Evolutionary conservation across 2,888 invertebrate genomes (phyloP).

Genomic region (Pasiphila rectangulata): DNA sequence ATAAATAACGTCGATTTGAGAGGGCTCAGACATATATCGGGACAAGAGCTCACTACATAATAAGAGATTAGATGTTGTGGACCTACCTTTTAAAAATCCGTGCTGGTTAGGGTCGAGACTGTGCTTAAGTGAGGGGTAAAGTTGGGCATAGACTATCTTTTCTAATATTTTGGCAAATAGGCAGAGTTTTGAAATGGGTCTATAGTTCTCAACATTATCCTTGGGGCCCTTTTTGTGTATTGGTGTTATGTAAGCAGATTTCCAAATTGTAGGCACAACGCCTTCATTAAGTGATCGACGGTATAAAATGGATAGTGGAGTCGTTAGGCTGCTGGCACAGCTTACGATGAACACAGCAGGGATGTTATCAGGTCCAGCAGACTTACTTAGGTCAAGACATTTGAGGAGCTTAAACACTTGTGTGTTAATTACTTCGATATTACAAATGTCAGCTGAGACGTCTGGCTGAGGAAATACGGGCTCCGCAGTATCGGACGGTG

Average conservation of each 20-base stretch:
- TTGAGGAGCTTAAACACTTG: not conserved
- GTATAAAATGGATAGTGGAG: not conserved
- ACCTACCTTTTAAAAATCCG: too few relatives aligned
- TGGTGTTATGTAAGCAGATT: too few relatives aligned
- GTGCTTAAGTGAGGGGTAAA: too few relatives aligned
- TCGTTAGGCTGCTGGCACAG: not conserved
- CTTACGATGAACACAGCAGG: not conserved
- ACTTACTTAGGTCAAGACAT: not conserved
- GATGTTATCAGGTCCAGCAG: not conserved
- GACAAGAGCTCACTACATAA: conserved; percentile 8
- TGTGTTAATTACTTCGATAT: not conserved
- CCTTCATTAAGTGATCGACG: conserved; percentile 1
- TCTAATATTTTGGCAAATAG: too few relatives aligned
- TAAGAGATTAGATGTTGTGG: conserved; percentile 13
- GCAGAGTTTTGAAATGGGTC: too few relatives aligned
- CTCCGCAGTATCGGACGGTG: too few relatives aligned
- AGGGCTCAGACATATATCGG: conserved; percentile 3
- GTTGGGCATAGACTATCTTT: too few relatives aligned
- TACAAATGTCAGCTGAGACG: not conserved
- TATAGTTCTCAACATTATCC: too few relatives aligned
- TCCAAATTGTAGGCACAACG: not conserved
- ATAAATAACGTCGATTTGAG: conserved; percentile 13
- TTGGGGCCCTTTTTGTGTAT: too few relatives aligned
- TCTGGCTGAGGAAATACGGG: too few relatives aligned
- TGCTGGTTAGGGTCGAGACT: too few relatives aligned